Conservation (phyloP, 2,113 vertebrate species). For the Bufo gargarizans region DNA sequence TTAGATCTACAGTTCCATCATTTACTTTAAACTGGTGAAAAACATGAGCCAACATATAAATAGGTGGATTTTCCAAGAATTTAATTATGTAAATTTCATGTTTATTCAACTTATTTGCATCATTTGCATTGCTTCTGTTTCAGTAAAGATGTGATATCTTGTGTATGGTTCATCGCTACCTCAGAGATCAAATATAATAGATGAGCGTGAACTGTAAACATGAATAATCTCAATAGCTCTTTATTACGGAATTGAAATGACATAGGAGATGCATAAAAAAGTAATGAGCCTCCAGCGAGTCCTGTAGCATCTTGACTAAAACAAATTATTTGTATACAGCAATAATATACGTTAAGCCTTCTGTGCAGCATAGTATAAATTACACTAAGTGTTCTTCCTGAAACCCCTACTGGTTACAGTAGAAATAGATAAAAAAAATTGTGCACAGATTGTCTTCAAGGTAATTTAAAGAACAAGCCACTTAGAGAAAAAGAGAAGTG, state of each 20-base stretch:
- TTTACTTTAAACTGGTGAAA: no score
- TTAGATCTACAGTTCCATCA: no score
- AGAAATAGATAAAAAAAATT: not conserved
- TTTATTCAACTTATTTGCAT: not conserved
- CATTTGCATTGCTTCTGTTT: not conserved
- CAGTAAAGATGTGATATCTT: not conserved
- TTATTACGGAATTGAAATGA: constrained; percentile 37
- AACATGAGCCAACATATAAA: no score
- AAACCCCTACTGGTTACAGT: not conserved
- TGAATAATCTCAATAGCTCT: constrained; percentile 34
- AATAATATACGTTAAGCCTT: constrained; percentile 24
- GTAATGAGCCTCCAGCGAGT: constrained; percentile 27
- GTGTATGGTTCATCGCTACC: not conserved
- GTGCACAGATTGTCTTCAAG: not conserved
- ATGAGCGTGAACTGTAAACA: constrained; percentile 17
- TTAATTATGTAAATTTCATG: not conserved
- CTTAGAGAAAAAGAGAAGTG: not conserved
- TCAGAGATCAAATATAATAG: constrained; percentile 14
- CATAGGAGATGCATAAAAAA: constrained; percentile 44
- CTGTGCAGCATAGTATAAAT: constrained; percentile 27
- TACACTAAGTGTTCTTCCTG: not conserved
- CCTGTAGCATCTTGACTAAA: constrained; percentile 29
- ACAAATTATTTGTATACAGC: constrained; percentile 33
- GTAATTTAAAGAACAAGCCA: not conserved
- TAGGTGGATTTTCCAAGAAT: not conserved